A percentile compares a stretch with the other conserved stretches of the same genome.
These are phyloP conservation scores for Eptatretus atami DNA, from an alignment of 2,797 vertebrate species.

Conservation along the genomic window DNA sequence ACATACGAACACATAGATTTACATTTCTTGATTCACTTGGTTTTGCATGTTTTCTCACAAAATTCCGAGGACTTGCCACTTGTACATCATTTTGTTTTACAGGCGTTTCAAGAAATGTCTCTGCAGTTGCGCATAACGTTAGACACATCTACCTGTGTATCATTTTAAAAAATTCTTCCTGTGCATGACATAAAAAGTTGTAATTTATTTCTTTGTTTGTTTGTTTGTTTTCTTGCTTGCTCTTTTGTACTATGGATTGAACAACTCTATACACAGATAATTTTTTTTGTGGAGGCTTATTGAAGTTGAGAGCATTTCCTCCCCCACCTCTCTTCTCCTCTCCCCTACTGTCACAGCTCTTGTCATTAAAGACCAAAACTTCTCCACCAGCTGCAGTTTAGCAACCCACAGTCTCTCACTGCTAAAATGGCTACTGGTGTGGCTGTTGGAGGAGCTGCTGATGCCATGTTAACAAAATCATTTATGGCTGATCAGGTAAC, in stretches of 20 bases:
- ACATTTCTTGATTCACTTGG: too few species aligned
- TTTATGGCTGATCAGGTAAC: too few species aligned
- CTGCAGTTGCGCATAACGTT: not conserved
- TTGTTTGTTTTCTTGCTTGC: too few species aligned
- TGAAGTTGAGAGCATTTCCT: too few species aligned
- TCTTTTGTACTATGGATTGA: too few species aligned
- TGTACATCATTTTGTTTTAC: not conserved
- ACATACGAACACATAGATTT: not conserved
- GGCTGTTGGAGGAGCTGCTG: constrained; percentile 32
- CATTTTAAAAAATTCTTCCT: not conserved
- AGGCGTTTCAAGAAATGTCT: not conserved
- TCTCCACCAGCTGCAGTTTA: constrained; percentile 75
- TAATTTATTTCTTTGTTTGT: too few species aligned
- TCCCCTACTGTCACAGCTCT: constrained; percentile 27
- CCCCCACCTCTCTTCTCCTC: not conserved
- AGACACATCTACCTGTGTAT: not conserved
- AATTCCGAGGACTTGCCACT: not conserved
- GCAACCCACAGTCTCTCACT: constrained; percentile 63
- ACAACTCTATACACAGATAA: too few species aligned
- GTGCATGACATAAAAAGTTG: too few species aligned
- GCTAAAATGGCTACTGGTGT: constrained; percentile 64
- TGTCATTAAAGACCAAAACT: constrained; percentile 96
- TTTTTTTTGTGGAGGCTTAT: too few species aligned
- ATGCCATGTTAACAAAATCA: constrained; percentile 11
- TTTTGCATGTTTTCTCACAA: not conserved